Evolutionary conservation across 1,140 invertebrate species (phyloP), one percentile per base, ranked within the genome.

Genomic region (Leptinotarsa undecemlineata): DNA sequence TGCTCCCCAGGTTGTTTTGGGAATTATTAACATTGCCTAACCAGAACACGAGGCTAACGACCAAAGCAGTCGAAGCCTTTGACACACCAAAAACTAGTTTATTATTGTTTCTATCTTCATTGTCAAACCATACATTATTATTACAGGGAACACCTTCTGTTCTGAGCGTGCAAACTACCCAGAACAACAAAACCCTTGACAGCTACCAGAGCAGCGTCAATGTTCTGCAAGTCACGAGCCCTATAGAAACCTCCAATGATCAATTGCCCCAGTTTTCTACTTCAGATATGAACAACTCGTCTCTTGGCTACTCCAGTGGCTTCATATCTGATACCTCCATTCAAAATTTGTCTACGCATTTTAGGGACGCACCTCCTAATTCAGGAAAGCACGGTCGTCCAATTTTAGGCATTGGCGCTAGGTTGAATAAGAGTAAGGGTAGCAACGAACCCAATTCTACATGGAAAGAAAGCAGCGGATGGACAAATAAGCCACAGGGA

Each of bases 161-260:
- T 57, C 61, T 82, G 61, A 81, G 74, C 23, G 77, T 82, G 57
- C 76, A 82, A 77, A 82, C 79, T 14, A 21, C 71, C 20, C 74
- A 82, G 15, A 63, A 73, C 14, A 79, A 74, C 70, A 81, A 81
- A 74, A 74, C 71, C 13, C 61, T 82, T 23, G 80, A 83, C 23
- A 77, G 61, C 67, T 83, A 80, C 68, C 74, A 82, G 48, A 83
- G 82, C 68, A 77, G 71, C 47, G 78, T 83, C 1, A 82, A 80
- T 47, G 82, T 83, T 19, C 72, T 83, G 5, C 81, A 83, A 74
- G 73, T 82, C 1, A 78, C 80, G n/a, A 79, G 79, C 8, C 68
- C 76, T 51, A 33, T 71, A 19, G 63, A 60, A 48, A 57, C 26
- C 42, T 15, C 42, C 47, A 21, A 74, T 63, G 13, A 63, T 11